Evolutionary conservation across 2,113 vertebrate species (phyloP), one percentile per base, ranked within the genome.

Genomic region (Lipophrys pholis): DNA sequence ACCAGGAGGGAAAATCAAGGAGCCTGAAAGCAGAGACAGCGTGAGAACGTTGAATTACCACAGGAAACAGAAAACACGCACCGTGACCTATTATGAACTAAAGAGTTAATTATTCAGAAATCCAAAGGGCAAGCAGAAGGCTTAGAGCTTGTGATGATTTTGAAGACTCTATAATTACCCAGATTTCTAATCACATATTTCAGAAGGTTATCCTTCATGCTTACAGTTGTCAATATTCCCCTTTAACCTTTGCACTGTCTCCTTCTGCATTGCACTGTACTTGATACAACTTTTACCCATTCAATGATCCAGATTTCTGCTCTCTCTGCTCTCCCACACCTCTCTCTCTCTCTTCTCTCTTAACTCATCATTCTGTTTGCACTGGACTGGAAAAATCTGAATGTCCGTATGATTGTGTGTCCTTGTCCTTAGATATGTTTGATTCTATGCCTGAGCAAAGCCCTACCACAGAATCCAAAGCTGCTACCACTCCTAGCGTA

Each of bases 401-500:
- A 88, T 83, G 84, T 88, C 61, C 81, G 91, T 91, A 65, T 91
- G 83, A 87, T 85, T 94, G 89, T 97, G 70, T 99, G 93, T 97
- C 96, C 95, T 96, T 97, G 95, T 93, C 94, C 92, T 92, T 98
- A 99, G 97, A 99, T 98, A 95, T 99, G 86, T 98, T 98, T 98
- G 97, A 98, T 92, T 95, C 97, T 91, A 94, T 95, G 94, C 96
- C 96, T 89, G 98, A 97, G 78, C 93, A 93, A 94, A 93, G 91
- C 92, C 95, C 91, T 83, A 90, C 96, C 85, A 93, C 96, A 89
- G 95, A 95, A 86, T 95, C 97, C 93, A 98, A 98, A 92, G 93
- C 95, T 82, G 97, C 97, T 74, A 95, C 94, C 92, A 95, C 96
- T 91, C 95, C 97, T 97, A 97, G 96, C 94, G 95, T 99, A 97